A percentile compares a stretch with the other conserved stretches of the same genome.
Conservation (phyloP, 2,797 vertebrate genomes). For the Xenops minutus region DNA sequence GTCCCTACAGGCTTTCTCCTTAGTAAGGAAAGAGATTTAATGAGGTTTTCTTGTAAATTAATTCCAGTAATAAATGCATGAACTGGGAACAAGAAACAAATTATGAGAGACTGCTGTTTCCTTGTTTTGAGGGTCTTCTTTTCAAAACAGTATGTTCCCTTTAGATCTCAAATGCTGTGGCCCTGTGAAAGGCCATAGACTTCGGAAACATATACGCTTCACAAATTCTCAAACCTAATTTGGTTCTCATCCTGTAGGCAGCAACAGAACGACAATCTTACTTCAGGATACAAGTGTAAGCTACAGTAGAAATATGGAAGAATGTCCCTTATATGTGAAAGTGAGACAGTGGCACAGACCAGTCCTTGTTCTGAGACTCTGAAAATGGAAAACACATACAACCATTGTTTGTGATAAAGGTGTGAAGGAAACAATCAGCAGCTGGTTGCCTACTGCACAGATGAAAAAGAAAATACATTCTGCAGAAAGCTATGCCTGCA, state of each 20-base stretch:
- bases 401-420: not conserved
- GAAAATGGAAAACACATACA: not conserved
- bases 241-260: not conserved
- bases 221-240: not conserved
- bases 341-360: not conserved
- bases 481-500: not conserved
- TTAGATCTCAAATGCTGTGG: not conserved
- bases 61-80: constrained; percentile 59
- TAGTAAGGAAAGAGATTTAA: constrained; percentile 16
- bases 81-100: constrained; percentile 27
- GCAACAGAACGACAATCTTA: not conserved
- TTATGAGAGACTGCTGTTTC: not conserved
- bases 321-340: not conserved
- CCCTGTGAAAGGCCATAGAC: not conserved
- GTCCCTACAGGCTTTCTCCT: constrained; percentile 37
- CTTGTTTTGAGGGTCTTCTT: constrained; percentile 4
- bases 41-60: constrained; percentile 52
- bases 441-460: not conserved
- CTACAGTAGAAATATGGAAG: not conserved
- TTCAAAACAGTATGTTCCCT: constrained; percentile 48
- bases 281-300: not conserved
- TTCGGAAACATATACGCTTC: not conserved
- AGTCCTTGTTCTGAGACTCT: not conserved
- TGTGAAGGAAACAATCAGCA: not conserved
- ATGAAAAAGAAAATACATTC: not conserved